Conservation (phyloP, 2,797 vertebrate genomes). For the Catharus ustulatus region DNA sequence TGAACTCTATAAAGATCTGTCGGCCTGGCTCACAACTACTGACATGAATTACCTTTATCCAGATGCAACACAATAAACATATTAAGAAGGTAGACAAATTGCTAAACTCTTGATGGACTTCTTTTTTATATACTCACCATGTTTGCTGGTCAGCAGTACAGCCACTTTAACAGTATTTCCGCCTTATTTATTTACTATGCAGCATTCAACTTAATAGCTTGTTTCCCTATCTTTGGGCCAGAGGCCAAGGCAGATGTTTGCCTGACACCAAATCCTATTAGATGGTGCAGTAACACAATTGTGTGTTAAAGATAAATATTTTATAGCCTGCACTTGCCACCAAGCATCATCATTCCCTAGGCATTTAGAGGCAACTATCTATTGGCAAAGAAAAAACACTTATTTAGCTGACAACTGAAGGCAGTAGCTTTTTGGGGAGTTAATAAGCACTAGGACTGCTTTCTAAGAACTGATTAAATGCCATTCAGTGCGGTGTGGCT, state of each 20-base stretch:
- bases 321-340: slow-evolving; percentile 67
- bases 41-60: slow-evolving; percentile 52
- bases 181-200: slow-evolving; percentile 72
- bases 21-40: slow-evolving; percentile 27
- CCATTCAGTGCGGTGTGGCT: neutral
- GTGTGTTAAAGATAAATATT: slow-evolving; percentile 76
- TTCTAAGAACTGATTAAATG: slow-evolving; percentile 40
- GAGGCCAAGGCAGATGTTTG: slow-evolving; percentile 72
- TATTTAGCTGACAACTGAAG: slow-evolving; percentile 47
- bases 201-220: slow-evolving; percentile 67
- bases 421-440: slow-evolving; percentile 67
- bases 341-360: slow-evolving; percentile 33
- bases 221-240: slow-evolving; percentile 70
- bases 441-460: slow-evolving; percentile 73
- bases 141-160: slow-evolving; percentile 26
- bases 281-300: slow-evolving; percentile 69
- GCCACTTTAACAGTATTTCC: slow-evolving; percentile 42
- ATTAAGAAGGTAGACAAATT: slow-evolving; percentile 60
- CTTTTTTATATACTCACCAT: slow-evolving; percentile 47
- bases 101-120: slow-evolving; percentile 36
- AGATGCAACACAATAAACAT: slow-evolving; percentile 59
- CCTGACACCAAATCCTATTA: slow-evolving; percentile 73
- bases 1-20: slow-evolving; percentile 34
- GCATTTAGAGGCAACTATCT: slow-evolving; percentile 41
- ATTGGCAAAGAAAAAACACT: slow-evolving; percentile 29